Evolutionary conservation across 2,888 invertebrate genomes (phyloP).

Genomic region (Lysandra coridon): DNA sequence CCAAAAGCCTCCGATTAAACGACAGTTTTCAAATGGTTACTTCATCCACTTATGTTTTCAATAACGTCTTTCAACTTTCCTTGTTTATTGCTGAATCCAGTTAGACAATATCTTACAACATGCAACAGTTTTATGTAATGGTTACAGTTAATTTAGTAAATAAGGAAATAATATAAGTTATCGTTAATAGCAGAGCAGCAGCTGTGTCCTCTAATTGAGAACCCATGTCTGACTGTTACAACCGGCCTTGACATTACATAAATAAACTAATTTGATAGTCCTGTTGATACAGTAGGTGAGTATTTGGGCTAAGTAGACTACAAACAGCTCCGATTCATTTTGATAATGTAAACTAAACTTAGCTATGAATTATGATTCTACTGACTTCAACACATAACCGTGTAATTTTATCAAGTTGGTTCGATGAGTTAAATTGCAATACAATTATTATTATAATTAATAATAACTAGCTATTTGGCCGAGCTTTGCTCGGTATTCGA

Average conservation of each 20-base stretch:
- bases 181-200: background rate
- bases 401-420: no score
- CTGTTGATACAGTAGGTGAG: constrained; percentile 11
- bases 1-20: no score
- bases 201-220: constrained; percentile 19
- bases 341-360: background rate
- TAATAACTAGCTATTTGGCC: no score
- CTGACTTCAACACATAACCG: no score
- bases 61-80: background rate
- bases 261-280: constrained; percentile 17
- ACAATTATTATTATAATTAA: no score
- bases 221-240: constrained; percentile 21
- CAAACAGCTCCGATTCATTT: background rate
- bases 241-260: constrained; percentile 12
- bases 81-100: background rate
- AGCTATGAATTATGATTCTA: background rate
- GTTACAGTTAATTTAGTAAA: background rate
- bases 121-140: background rate
- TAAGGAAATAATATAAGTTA: constrained; percentile 22
- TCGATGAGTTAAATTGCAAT: no score
- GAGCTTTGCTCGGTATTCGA: no score
- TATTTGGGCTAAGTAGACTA: background rate
- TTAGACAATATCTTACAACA: background rate
- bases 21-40: background rate
- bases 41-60: background rate